phyloP scores from a whole-genome alignment of 1,140 invertebrate species.

The Neotoxoptera formosana region DNA sequence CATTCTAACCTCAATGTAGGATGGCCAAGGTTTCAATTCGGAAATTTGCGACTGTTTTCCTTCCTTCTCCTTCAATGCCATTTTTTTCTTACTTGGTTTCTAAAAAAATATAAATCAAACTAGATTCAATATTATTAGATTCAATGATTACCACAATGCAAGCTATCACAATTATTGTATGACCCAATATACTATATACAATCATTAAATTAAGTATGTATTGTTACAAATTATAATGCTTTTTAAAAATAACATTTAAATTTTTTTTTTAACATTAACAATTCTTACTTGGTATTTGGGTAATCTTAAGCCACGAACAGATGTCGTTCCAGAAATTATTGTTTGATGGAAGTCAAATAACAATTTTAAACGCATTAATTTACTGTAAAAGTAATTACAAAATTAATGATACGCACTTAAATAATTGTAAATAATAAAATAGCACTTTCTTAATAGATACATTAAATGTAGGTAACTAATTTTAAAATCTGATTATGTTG shows the following conservation, averaged over 20 bases:
- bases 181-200: background rate
- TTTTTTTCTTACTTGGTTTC: constrained; percentile 52
- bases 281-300: constrained; percentile 49
- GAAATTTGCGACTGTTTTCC: constrained; percentile 61
- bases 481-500: too few species aligned
- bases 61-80: constrained; percentile 51
- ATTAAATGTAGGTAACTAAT: background rate
- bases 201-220: background rate
- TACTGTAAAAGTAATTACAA: background rate
- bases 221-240: background rate
- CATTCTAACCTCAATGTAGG: constrained; percentile 71
- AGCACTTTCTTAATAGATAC: background rate
- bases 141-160: background rate
- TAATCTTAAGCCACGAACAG: constrained; percentile 41
- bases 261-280: background rate
- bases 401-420: background rate
- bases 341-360: constrained; percentile 21
- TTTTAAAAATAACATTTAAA: background rate
- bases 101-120: constrained; percentile 18
- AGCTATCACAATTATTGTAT: background rate
- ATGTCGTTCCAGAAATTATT: constrained; percentile 24
- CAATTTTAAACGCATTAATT: constrained; percentile 45
- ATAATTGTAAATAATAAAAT: background rate
- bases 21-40: constrained; percentile 80
- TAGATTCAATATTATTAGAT: background rate